Evolutionary conservation across 2,888 invertebrate genomes (phyloP), one percentile per base, ranked within the genome.

Genomic region (Ormyrus labotus): DNA sequence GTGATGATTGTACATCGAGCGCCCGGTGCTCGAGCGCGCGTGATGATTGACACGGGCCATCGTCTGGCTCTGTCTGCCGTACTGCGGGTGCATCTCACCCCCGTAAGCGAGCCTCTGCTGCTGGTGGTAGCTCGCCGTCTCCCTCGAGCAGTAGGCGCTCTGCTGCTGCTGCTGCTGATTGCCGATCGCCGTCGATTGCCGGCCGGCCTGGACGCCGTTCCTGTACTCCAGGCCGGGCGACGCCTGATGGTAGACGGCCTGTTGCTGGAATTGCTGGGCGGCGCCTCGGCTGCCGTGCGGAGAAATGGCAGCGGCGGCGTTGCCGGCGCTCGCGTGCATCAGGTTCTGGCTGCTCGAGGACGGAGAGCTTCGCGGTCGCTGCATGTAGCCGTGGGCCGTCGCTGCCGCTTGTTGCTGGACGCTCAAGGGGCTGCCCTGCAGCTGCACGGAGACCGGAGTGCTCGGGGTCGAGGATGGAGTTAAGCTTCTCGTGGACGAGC

Each of bases 401-500:
- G 19, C 19, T 19, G 19, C 19, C 19, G 19, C 19, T 19, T 19
- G 19, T 58, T 87, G 85, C 48, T 90, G 88, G 65, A 91, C 89
- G 51, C 93, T 93, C 8, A 95, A 89, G 0, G 95, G 94, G 88
- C 94, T 94, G 6, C 90, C 90, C 75, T 90, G 90, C 84, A 94
- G 89, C 60, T 92, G 93, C 87, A 93, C 92, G 83, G 93, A 93
- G 5, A 93, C 93, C 2, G 94, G 93, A 19, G 94, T 94, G 5
- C 94, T 93, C 10, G 94, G 93, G 2, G 94, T 93, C 8, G 94
- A 93, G 0, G 94, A 93, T 0, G 94, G 94, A 1, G 94, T 93
- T 68, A 94, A 87, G 86, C 92, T 94, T 82, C 94, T 93, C 60
- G 94, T 93, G 7, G 94, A 93, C 84, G 93, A 92, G n/a, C 81